These are phyloP conservation scores for Gryllus bimaculatus DNA, from an alignment of 1,140 invertebrate genomes.

Conservation along the genomic window DNA sequence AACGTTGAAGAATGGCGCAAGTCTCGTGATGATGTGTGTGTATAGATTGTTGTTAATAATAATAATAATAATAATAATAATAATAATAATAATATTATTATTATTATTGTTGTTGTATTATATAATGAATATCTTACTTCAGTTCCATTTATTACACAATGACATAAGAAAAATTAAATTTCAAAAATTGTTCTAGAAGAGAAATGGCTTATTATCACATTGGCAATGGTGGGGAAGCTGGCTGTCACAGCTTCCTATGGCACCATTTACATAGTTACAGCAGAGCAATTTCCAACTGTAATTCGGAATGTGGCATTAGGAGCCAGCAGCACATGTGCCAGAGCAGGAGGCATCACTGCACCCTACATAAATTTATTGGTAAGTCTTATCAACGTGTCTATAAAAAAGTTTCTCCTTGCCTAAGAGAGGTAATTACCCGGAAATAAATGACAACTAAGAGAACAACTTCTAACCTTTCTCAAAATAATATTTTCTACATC, in stretches of 20 bases:
- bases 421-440: too few relatives aligned
- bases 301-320: slow-evolving; percentile 70
- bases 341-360: slow-evolving; percentile 65
- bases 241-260: slow-evolving; percentile 74
- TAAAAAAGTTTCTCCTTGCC: too few relatives aligned
- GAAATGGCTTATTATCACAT: slow-evolving; percentile 46
- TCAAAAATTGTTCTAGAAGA: not conserved
- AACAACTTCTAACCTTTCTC: too few relatives aligned
- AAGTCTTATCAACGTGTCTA: slow-evolving; percentile 23
- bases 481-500: too few relatives aligned
- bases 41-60: too few relatives aligned
- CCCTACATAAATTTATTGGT: slow-evolving; percentile 58
- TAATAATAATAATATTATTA: too few relatives aligned
- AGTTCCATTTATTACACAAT: not conserved
- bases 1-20: too few relatives aligned
- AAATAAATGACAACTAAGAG: too few relatives aligned
- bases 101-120: too few relatives aligned
- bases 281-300: slow-evolving; percentile 75
- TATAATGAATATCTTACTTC: too few relatives aligned
- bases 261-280: slow-evolving; percentile 68
- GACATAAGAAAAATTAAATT: not conserved
- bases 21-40: too few relatives aligned
- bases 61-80: too few relatives aligned
- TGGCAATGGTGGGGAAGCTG: slow-evolving; percentile 72
- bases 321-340: slow-evolving; percentile 62